Evolutionary conservation across 2,113 vertebrate species (phyloP), one percentile per base, ranked within the genome.

Genomic region (Phocoena phocoena): DNA sequence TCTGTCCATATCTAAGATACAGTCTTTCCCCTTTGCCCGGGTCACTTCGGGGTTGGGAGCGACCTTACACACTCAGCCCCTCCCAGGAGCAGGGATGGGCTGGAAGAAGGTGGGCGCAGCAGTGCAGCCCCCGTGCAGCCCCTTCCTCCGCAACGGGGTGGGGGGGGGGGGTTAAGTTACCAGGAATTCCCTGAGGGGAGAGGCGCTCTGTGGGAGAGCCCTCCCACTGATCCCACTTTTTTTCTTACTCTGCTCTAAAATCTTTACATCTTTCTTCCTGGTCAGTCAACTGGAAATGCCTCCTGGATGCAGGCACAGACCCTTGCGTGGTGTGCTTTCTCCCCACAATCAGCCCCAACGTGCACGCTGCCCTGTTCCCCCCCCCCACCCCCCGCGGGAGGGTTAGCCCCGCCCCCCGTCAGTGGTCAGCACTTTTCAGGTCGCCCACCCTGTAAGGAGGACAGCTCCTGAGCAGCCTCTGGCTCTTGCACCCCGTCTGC

Each of bases 341-440:
- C 23, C 38, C 4, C 44, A 14, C 36, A 1, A 33, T 80, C 47
- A 6, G 0, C 28, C 2, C 11, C 41, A 33, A 0, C 11, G 6
- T 0, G 10, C 87, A 36, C 6, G 44, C 67, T 21, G 26, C 70
- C 70, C 21, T 41, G 20, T 33, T 38, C 38, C 33, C 47, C 6
- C 11, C 65, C 31, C 33, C 31, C 11, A 3, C 2, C 15, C 65
- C 65, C 14, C 14, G 17, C 53, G 73, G 63, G 74, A 15, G 63
- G 55, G 73, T 55, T 62, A 26, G 33, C 60, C 8, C 18, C 74
- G 1, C 71, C 20, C 9, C 9, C 28, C 41, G 6, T 23, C 9
- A 65, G 25, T 10, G 50, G 26, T 58, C 14, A 6, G 92, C 28
- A 26, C 50, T 67, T 17, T 3, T n/a, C 15, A 33, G 79, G 55